phyloP scores from a whole-genome alignment of 2,888 invertebrate species.

The Amiota minor region DNA sequence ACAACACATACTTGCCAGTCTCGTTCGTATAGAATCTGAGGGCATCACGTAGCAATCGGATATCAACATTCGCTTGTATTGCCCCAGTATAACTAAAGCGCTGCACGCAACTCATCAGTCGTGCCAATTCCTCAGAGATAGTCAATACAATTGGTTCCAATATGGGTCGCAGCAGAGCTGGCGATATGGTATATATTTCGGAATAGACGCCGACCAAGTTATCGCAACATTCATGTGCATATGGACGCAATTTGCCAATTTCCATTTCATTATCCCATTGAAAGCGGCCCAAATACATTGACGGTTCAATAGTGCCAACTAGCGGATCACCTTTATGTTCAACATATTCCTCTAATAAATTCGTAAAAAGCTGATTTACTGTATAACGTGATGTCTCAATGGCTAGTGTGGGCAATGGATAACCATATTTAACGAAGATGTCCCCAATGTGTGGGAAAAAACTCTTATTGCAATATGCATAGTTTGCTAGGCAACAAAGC shows the following conservation, averaged over 20 bases:
- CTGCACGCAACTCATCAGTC: slow-evolving; percentile 87
- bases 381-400: slow-evolving; percentile 81
- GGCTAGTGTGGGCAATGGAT: slow-evolving; percentile 83
- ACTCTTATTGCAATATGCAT: slow-evolving; percentile 85
- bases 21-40: slow-evolving; percentile 79
- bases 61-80: slow-evolving; percentile 86
- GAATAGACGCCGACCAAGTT: slow-evolving; percentile 79
- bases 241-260: slow-evolving; percentile 86
- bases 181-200: slow-evolving; percentile 78
- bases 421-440: slow-evolving; percentile 78
- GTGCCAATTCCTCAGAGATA: slow-evolving; percentile 91
- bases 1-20: slow-evolving; percentile 77
- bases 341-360: slow-evolving; percentile 84
- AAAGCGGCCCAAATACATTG: slow-evolving; percentile 93
- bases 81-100: slow-evolving; percentile 81
- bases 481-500: slow-evolving; percentile 90
- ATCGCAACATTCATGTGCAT: slow-evolving; percentile 90
- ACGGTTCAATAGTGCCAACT: slow-evolving; percentile 96
- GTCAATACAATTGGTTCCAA: slow-evolving; percentile 88
- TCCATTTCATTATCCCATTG: slow-evolving; percentile 86
- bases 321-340: slow-evolving; percentile 95
- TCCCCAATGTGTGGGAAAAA: slow-evolving; percentile 83
- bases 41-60: slow-evolving; percentile 80
- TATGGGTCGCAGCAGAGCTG: slow-evolving; percentile 83
- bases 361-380: slow-evolving; percentile 74